These are phyloP conservation scores for Cristatella mucedo DNA, from an alignment of 2,888 invertebrate genomes.

Conservation along the genomic window DNA sequence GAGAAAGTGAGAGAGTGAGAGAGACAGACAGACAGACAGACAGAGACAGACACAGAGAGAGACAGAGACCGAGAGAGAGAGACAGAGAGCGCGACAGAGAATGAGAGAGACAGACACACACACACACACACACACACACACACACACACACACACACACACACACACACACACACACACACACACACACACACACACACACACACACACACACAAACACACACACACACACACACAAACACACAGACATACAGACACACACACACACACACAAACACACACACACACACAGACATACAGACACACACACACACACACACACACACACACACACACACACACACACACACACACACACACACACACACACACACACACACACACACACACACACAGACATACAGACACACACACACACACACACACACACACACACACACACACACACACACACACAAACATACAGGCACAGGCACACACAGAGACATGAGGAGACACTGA, in stretches of 20 bases:
- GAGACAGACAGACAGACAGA: too few relatives aligned
- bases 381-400: not conserved
- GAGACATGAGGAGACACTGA: conserved; percentile 5
- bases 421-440: conserved; percentile 8
- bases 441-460: conserved; percentile 9
- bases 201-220: too few relatives aligned
- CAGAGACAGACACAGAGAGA: too few relatives aligned
- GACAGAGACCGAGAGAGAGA: too few relatives aligned
- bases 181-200: not conserved
- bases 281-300: conserved; percentile 4
- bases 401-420: not conserved
- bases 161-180: conserved; percentile 10
- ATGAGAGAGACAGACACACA: conserved; percentile 8
- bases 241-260: too few relatives aligned
- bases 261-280: too few relatives aligned
- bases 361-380: conserved; percentile 10
- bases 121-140: conserved; percentile 11
- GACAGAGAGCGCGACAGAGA: too few relatives aligned
- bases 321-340: conserved; percentile 11
- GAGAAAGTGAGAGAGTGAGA: too few relatives aligned
- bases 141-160: conserved; percentile 10
- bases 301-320: conserved; percentile 7
- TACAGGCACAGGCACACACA: conserved; percentile 4
- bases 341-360: conserved; percentile 10
- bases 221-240: too few relatives aligned